These are phyloP conservation scores for Tenthredo amoena DNA, from an alignment of 2,888 invertebrate species.

Conservation along the genomic window DNA sequence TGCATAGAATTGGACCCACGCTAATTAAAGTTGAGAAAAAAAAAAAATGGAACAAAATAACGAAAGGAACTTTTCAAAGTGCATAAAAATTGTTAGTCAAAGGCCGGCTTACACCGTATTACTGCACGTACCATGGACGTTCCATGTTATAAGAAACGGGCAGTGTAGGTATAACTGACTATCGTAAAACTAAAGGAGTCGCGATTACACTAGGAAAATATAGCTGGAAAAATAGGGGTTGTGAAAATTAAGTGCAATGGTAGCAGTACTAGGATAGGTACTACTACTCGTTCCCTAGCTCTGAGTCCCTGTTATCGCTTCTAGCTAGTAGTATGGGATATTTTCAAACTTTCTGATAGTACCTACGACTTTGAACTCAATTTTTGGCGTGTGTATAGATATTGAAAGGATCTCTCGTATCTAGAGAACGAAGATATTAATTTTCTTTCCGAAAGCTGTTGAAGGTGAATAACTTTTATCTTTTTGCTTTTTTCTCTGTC, in stretches of 20 bases:
- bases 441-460: not conserved
- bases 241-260: conserved; percentile 45
- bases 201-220: conserved; percentile 63
- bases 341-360: not conserved
- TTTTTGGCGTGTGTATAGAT: not conserved
- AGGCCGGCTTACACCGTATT: conserved; percentile 12
- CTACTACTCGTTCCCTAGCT: not conserved
- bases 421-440: not conserved
- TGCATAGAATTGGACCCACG: not conserved
- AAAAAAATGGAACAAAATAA: not conserved
- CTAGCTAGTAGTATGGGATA: not conserved
- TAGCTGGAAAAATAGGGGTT: conserved; percentile 57
- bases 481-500: not conserved
- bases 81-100: conserved; percentile 21
- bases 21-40: not conserved
- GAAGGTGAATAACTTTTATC: not conserved
- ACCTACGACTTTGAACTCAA: not conserved
- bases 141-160: not conserved
- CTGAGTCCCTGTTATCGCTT: not conserved
- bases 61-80: not conserved
- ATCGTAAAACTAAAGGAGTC: conserved; percentile 66
- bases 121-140: not conserved
- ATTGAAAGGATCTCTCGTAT: too few relatives aligned
- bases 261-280: not conserved
- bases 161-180: conserved; percentile 36